These are phyloP conservation scores for Echinarachnius parma DNA, from an alignment of 53 echinoderm and acorn worm genomes.

Conservation along the genomic window DNA sequence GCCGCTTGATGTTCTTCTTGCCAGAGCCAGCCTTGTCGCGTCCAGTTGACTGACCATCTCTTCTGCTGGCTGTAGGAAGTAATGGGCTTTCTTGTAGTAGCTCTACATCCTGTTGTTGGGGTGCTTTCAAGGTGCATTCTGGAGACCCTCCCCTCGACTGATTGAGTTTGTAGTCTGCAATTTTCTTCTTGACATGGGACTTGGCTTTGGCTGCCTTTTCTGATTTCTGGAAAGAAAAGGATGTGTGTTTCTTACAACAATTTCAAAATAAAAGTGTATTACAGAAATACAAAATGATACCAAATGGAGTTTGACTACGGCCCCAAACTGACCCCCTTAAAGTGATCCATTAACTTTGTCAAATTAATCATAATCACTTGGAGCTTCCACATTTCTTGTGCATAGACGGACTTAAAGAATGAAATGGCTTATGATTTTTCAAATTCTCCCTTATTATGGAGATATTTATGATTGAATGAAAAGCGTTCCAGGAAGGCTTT, in stretches of 20 bases:
- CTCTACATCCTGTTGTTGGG: background rate
- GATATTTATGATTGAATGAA: no score
- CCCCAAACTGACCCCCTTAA: no score
- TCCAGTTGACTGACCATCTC: background rate
- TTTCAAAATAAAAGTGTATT: background rate
- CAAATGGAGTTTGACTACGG: background rate
- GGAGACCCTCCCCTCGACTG: conserved; percentile 42
- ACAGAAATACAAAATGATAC: background rate
- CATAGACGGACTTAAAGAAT: no score
- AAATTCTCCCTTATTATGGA: no score
- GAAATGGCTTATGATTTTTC: no score
- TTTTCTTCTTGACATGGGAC: conserved; percentile 56
- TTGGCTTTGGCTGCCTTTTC: conserved; percentile 63
- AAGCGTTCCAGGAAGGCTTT: no score
- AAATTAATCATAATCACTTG: no score
- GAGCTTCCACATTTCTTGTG: no score
- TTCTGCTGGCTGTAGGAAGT: background rate
- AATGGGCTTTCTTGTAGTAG: conserved; percentile 16
- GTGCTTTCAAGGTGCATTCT: conserved; percentile 28
- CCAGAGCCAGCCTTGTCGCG: background rate
- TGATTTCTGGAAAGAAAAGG: conserved; percentile 56
- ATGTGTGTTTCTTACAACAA: no score
- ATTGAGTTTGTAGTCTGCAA: conserved; percentile 57
- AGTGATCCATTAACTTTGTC: no score
- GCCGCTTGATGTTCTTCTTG: conserved; percentile 43